Evolutionary conservation across 2,797 vertebrate genomes (phyloP).

Genomic region (Alauda arvensis): DNA sequence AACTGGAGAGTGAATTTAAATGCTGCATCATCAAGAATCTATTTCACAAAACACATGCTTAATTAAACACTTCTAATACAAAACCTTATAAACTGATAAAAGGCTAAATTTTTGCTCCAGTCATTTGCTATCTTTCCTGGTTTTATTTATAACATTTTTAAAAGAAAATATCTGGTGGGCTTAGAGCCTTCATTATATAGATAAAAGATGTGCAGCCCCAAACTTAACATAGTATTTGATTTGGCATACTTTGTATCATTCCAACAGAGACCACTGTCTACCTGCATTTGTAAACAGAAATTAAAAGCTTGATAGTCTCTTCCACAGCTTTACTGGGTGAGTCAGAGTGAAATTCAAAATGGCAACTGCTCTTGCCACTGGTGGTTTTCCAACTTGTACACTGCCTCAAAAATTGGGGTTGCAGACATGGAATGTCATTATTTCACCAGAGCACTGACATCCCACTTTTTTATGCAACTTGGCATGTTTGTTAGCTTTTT

Average conservation of each 20-base stretch:
- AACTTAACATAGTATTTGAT: conserved; percentile 7
- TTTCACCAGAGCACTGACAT: conserved; percentile 45
- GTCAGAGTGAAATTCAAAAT: conserved; percentile 58
- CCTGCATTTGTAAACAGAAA: conserved; percentile 52
- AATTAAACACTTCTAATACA: not conserved
- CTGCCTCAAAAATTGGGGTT: conserved; percentile 43
- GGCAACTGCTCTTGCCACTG: conserved; percentile 78
- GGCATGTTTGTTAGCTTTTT: conserved; percentile 63
- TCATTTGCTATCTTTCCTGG: not conserved
- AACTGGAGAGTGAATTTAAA: not conserved
- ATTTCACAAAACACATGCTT: not conserved
- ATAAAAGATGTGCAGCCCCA: not conserved
- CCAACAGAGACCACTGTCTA: conserved; percentile 47
- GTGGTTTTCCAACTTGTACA: conserved; percentile 64
- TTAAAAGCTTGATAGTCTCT: conserved; percentile 36
- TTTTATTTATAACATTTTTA: not conserved
- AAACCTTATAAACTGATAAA: not conserved
- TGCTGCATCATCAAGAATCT: not conserved
- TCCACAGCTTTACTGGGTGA: not conserved
- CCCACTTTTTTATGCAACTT: conserved; percentile 57
- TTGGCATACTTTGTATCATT: conserved; percentile 14
- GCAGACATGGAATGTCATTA: conserved; percentile 41
- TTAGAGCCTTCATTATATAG: not conserved
- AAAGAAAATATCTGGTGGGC: not conserved
- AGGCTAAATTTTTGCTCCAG: not conserved